These are phyloP conservation scores for Echinarachnius parma DNA, from an alignment of 53 echinoderm and acorn worm genomes.

Conservation along the genomic window DNA sequence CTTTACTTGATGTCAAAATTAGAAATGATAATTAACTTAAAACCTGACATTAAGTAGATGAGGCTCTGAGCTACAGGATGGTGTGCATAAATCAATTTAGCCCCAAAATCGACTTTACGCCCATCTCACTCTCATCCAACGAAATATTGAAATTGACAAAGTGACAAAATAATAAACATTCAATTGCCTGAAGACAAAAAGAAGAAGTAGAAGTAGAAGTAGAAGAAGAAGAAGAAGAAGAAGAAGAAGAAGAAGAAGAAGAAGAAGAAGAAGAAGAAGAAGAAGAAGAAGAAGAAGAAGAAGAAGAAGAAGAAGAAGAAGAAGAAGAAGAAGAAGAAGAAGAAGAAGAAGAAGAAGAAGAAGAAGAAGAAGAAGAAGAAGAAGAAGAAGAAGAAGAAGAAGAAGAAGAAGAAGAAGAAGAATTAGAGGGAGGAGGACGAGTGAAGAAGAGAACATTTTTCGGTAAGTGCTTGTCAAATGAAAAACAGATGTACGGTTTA, in stretches of 20 bases:
- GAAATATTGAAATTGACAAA: not conserved
- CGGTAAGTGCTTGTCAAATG: not conserved
- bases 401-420: too few relatives aligned
- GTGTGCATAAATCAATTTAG: too few relatives aligned
- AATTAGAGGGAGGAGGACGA: not conserved
- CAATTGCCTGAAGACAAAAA: not conserved
- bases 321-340: not conserved
- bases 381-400: not conserved
- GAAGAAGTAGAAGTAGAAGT: not conserved
- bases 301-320: not conserved
- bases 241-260: not conserved
- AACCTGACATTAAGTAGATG: too few relatives aligned
- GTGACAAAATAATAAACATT: not conserved
- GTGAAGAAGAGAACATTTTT: constrained; percentile 5
- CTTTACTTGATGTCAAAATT: too few relatives aligned
- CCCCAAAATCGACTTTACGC: too few relatives aligned
- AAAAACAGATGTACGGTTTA: too few relatives aligned
- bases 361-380: not conserved
- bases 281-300: constrained; percentile 5
- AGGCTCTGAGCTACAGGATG: too few relatives aligned
- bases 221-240: not conserved
- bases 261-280: constrained; percentile 10
- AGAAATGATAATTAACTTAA: too few relatives aligned
- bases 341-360: not conserved
- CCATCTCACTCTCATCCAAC: too few relatives aligned